Base-by-base conservation (phyloP, 2,888 invertebrate species). In the Eristalis pertinax region DNA sequence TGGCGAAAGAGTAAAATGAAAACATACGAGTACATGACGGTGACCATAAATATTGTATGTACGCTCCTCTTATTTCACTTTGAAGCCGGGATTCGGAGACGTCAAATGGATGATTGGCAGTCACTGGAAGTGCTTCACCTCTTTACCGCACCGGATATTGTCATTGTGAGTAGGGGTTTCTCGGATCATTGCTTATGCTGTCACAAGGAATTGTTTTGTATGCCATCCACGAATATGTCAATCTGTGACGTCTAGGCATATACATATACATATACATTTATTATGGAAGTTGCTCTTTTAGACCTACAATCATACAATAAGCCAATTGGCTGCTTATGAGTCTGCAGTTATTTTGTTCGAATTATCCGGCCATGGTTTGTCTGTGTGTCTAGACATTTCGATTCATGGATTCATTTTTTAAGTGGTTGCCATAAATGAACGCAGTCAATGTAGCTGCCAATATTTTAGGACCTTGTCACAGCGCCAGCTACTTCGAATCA, bases 221-320 rank as follows among this genome's bases (percentile, higher is more conserved):
- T 68, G 43, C 68, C 11, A 35, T 2, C 3, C 68, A 69, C 68
- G 68, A 62, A 76, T 50, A 50, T 22, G 62, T 63, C 68, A 68
- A 62, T 69, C 32, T 50, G 8, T 32, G 76, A 69, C 62, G 24
- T 43, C 32, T n/a, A 15, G 19, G 19, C 19, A 50, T 50, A 50
- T 8, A 1, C 22, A 38, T 22, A 13, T 11, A 15, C 58, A 13
- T 41, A 2, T 41, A 19, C 4, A 22, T 43, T 43, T 50, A 0
- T 19, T 13, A 38, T 38, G 13, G 38, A 38, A 0, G 38, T 38
- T 11, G 13, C 4, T 38, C 0, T 11, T 38, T 11, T 13, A 32
- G 32, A 32, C 32, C 32, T 32, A 38, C 38, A 38, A 38, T 13
- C 38, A 8, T 38, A 11, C 35, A 38, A 11, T 13, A 11, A 2